These are phyloP conservation scores for Crocallis elinguaria DNA, from an alignment of 2,888 invertebrate species.

Conservation along the genomic window DNA sequence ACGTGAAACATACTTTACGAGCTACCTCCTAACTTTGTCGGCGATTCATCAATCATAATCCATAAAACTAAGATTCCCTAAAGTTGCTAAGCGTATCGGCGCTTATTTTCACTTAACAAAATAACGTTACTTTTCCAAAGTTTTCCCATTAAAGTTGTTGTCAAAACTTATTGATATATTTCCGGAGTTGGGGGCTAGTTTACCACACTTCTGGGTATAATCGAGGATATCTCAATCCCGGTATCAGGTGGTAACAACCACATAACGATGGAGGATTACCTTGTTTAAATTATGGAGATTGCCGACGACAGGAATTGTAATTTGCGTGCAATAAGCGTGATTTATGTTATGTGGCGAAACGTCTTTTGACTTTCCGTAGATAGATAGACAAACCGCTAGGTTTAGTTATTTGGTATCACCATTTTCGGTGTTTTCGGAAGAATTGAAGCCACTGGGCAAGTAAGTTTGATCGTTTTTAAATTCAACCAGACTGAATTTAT, in stretches of 20 bases:
- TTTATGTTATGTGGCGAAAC: slow-evolving; percentile 20
- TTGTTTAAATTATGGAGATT: slow-evolving; percentile 28
- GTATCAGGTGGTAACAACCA: slow-evolving; percentile 39
- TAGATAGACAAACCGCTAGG: no score
- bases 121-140: slow-evolving; percentile 55
- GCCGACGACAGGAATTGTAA: slow-evolving; percentile 14
- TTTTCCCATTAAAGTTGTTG: slow-evolving; percentile 68
- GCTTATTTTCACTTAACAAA: slow-evolving; percentile 54
- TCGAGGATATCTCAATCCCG: slow-evolving; percentile 32
- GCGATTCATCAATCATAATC: slow-evolving; percentile 29
- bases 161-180: slow-evolving; percentile 69
- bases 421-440: no score
- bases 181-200: slow-evolving; percentile 57
- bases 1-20: slow-evolving; percentile 6
- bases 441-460: no score
- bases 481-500: no score
- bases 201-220: slow-evolving; percentile 42
- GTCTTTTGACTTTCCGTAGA: slow-evolving; percentile 6
- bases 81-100: slow-evolving; percentile 22
- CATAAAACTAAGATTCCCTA: slow-evolving; percentile 19
- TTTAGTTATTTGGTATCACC: no score
- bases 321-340: slow-evolving; percentile 22
- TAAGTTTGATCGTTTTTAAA: no score
- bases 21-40: slow-evolving; percentile 9
- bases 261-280: slow-evolving; percentile 27